Evolutionary conservation across 2,888 invertebrate genomes (phyloP), one percentile per base, ranked within the genome.

Genomic region (Tetheella fluctuosa): DNA sequence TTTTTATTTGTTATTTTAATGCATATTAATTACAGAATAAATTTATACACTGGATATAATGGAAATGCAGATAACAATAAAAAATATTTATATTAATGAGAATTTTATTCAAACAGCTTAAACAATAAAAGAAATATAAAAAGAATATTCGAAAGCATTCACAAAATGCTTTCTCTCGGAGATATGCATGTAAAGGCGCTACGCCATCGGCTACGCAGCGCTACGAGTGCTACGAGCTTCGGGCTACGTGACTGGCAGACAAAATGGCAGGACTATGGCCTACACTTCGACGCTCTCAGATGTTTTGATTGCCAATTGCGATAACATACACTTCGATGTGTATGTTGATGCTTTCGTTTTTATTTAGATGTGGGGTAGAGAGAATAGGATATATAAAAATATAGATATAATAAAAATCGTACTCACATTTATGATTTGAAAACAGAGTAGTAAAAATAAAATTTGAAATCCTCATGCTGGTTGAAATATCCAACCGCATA

Each of bases 181-280:
- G 23, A 20, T 55, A 55, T 55, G 55, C 55, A 55, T 34, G 13
- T 23, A 55, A 55, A 55, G 34, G 55, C 55, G 55, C 55, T 23
- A 55, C 55, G 55, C 20, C 55, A 55, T 48, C 48, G 48, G 55
- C 34, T 34, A 55, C 55, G 55, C 48, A 23, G 34, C 20, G 34
- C 55, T 37, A 55, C 55, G 55, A 17, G 34, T 23, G 20, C 34
- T 30, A 34, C 55, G 30, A 37, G 34, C 23, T 28, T 25, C 25
- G 25, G 13, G 30, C 54, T 55, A 55, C 55, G 55, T 55, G 55
- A 55, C 55, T 55, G 20, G 55, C 34, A 55, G 20, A 6, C 55
- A 1, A 37, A 55, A 55, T 55, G 34, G 12, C 34, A 34, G 12
- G 13, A 34, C 55, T 15, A 8, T 34, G 34, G 34, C 13, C 1